These are phyloP conservation scores for Agrotis segetum DNA, from an alignment of 2,888 invertebrate species.

Conservation along the genomic window DNA sequence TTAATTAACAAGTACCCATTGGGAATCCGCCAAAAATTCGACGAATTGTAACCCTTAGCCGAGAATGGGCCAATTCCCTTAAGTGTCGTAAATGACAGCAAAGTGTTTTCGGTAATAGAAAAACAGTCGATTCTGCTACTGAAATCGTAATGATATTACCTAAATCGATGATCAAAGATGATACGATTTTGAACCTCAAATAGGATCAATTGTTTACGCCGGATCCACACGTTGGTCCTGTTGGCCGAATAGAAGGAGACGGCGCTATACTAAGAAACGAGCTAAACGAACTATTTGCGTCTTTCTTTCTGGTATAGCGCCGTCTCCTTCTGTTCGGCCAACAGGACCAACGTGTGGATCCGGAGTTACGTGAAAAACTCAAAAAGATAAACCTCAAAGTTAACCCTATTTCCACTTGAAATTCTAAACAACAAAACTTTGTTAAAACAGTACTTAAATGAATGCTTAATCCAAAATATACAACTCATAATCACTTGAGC, in stretches of 20 bases:
- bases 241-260: no score
- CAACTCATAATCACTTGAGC: constrained; percentile 49
- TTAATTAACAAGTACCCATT: constrained; percentile 15
- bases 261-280: no score
- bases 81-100: constrained; percentile 36
- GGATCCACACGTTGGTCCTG: no score
- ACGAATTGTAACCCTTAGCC: constrained; percentile 7
- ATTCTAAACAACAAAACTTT: constrained; percentile 36
- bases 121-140: constrained; percentile 33
- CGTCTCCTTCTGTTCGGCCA: no score
- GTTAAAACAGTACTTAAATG: constrained; percentile 36
- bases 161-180: constrained; percentile 1
- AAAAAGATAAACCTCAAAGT: constrained; percentile 18
- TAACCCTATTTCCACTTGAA: constrained; percentile 28
- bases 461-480: constrained; percentile 44
- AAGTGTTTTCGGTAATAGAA: constrained; percentile 49
- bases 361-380: neutral
- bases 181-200: constrained; percentile 2
- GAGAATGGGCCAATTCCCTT: constrained; percentile 32
- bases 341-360: no score
- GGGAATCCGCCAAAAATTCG: neutral
- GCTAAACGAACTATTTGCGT: no score
- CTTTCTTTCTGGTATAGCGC: no score
- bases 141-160: constrained; percentile 31
- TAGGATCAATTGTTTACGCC: neutral